Conservation (phyloP, 35 echinoderm and acorn worm species). For the Apostichopus californicus region DNA sequence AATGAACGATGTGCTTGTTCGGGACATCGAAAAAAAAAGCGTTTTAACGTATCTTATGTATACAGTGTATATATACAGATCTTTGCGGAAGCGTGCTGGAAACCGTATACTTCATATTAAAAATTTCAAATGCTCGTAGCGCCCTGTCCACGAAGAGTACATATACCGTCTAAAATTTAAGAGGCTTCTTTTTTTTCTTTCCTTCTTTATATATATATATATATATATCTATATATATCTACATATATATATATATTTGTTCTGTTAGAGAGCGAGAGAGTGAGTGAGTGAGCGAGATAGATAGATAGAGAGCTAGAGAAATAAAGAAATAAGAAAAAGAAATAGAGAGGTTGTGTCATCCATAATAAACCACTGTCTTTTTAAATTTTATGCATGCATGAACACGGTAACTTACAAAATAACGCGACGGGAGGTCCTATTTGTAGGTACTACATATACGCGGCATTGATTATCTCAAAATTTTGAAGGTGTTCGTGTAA, state of each 20-base stretch:
- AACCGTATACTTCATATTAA: conserved; percentile 15
- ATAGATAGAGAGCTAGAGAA: not conserved
- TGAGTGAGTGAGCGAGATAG: not conserved
- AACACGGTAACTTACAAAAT: conserved; percentile 41
- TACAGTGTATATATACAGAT: not conserved
- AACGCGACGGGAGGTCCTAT: conserved; percentile 55
- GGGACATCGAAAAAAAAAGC: conserved; percentile 14
- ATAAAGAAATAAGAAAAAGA: not conserved
- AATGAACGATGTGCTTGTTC: conserved; percentile 29
- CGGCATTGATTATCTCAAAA: not conserved
- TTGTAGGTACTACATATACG: not conserved
- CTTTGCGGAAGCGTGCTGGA: not conserved
- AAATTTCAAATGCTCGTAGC: not conserved
- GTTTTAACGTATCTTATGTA: not conserved
- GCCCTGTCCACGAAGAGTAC: not conserved
- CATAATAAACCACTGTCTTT: not conserved
- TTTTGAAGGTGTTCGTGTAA: not conserved
- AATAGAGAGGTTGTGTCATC: not conserved
- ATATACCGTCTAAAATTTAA: not conserved
- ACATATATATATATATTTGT: not conserved
- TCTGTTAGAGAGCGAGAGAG: not conserved
- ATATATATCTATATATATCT: too few relatives aligned
- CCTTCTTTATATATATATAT: not conserved
- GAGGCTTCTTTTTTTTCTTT: not conserved
- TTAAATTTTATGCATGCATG: conserved; percentile 32